Evolutionary conservation across 2,797 vertebrate genomes (phyloP), one percentile per base, ranked within the genome.

Genomic region (Aulostomus chinensis): DNA sequence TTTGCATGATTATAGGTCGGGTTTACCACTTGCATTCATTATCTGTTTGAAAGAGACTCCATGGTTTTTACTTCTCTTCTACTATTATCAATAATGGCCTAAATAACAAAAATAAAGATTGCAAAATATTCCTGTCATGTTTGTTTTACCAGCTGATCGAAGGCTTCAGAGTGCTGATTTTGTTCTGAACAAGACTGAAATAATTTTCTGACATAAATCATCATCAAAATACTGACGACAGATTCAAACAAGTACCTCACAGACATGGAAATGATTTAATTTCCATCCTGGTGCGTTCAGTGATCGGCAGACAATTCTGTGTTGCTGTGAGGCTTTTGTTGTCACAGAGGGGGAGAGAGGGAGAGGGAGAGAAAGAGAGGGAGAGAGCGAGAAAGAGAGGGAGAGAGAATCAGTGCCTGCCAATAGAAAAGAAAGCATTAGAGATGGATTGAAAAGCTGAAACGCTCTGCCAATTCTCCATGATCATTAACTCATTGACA

Each of bases 401-500:
- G 46, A 60, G 61, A 43, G 29, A 57, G 50, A n/a, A 72, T 61
- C 45, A 31, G 56, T 20, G 34, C 16, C 64, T 83, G 77, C 78
- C 70, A 70, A 75, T 68, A 41, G 42, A 73, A 77, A 68, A 62
- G 42, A 75, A 73, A 71, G 57, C 62, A 60, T 67, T 51, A 62
- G 52, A 68, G 58, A 84, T 61, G 68, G 74, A 80, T 59, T 69
- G 60, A 76, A 75, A 78, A 46, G 58, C 69, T 22, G 66, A n/a
- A 3, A 30, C 30, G 15, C 64, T 51, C 69, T 68, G 69, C 57
- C 74, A 81, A 66, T 67, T 80, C 61, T 63, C 55, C 55, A 47
- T 60, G 61, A 86, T 83, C 70, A 78, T 82, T 79, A 73, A 78
- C 73, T 78, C 76, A 79, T 70, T 76, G 80, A 84, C 67, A 77